A percentile compares a stretch with the other conserved stretches of the same genome.
Evolutionary conservation across 2,888 invertebrate genomes (phyloP).

Genomic region (Furcula furcula): DNA sequence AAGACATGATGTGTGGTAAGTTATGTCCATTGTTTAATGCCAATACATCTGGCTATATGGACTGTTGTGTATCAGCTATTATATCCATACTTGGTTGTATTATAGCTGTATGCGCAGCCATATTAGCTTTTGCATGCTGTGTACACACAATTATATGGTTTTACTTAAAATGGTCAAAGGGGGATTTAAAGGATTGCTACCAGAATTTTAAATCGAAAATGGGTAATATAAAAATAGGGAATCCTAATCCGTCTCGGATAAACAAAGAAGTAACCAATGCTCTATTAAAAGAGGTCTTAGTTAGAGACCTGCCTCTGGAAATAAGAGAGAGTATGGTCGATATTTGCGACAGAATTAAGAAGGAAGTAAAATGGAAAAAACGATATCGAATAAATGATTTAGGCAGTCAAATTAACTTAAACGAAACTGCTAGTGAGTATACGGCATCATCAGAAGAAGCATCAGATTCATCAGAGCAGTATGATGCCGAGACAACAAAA

Average conservation of each 20-base stretch:
- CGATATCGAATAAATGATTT: constrained; percentile 43
- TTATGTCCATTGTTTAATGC: constrained; percentile 33
- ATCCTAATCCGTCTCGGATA: constrained; percentile 11
- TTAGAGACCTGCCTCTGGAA: constrained; percentile 55
- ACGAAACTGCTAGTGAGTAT: constrained; percentile 6
- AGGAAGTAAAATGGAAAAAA: constrained; percentile 44
- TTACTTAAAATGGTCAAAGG: constrained; percentile 30
- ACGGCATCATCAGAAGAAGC: constrained; percentile 5
- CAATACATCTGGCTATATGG: constrained; percentile 36
- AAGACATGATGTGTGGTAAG: constrained; percentile 53
- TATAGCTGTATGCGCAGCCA: constrained; percentile 31
- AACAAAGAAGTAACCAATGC: constrained; percentile 42
- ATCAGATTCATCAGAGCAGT: background rate
- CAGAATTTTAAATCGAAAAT: constrained; percentile 19
- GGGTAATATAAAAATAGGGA: constrained; percentile 6
- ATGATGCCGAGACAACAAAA: too few species aligned
- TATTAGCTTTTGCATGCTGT: constrained; percentile 41
- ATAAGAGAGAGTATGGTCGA: constrained; percentile 49
- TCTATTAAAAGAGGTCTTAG: constrained; percentile 56
- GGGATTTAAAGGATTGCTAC: constrained; percentile 26
- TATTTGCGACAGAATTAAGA: constrained; percentile 49
- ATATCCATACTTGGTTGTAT: constrained; percentile 42
- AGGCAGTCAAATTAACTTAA: constrained; percentile 19
- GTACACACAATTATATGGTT: constrained; percentile 33
- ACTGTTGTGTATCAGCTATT: constrained; percentile 42